These are phyloP conservation scores for Gnathonemus longibarbis DNA, from an alignment of 2,113 vertebrate species.

Conservation along the genomic window DNA sequence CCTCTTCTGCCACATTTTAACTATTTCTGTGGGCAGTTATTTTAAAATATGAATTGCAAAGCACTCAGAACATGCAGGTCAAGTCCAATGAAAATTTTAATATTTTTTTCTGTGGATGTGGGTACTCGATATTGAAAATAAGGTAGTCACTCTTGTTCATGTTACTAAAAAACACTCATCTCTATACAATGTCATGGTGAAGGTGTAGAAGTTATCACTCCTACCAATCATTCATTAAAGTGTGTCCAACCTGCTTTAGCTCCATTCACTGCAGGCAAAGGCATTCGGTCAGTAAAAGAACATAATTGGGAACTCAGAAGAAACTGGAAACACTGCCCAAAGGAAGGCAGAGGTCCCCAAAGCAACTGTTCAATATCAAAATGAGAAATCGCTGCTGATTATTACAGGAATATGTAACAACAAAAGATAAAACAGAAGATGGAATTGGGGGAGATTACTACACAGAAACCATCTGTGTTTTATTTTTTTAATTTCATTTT, in stretches of 20 bases:
- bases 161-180: not conserved
- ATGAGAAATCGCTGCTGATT: not conserved
- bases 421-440: not conserved
- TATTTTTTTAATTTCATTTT: not conserved
- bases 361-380: not conserved
- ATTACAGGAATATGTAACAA: not conserved
- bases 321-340: not conserved
- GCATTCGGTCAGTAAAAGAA: not conserved
- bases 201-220: not conserved
- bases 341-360: not conserved
- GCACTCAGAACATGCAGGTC: not conserved
- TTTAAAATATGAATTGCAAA: not conserved
- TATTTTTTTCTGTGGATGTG: not conserved
- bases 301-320: not conserved
- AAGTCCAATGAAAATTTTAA: not conserved
- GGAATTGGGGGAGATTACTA: not conserved
- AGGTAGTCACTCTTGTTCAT: not conserved
- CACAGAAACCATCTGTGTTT: not conserved
- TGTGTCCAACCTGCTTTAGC: not conserved
- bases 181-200: not conserved
- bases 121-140: not conserved
- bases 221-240: not conserved
- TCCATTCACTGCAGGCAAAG: not conserved
- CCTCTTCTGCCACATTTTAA: conserved; percentile 15
- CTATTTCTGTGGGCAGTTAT: not conserved